phyloP scores from a whole-genome alignment of 2,888 invertebrate species.

The Tetrapedia diversipes region DNA sequence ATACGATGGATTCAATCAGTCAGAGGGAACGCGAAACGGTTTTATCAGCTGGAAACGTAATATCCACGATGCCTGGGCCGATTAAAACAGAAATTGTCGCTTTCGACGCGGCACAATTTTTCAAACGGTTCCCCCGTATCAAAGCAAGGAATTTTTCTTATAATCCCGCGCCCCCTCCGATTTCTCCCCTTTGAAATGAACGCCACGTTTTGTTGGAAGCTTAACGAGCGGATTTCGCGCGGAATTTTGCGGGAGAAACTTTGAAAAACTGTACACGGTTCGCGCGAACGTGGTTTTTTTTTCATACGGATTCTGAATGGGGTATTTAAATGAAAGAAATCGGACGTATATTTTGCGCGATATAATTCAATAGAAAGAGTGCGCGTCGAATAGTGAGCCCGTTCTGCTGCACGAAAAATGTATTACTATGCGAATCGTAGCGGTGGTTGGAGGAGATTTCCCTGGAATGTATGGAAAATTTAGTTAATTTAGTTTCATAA shows the following conservation, averaged over 20 bases:
- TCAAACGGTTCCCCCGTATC: neutral
- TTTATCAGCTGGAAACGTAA: constrained; percentile 25
- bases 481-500: no score
- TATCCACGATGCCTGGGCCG: constrained; percentile 1
- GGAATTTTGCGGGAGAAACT: neutral
- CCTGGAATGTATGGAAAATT: no score
- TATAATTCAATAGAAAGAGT: neutral
- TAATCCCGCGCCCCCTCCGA: neutral
- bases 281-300: neutral
- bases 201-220: neutral
- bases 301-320: neutral
- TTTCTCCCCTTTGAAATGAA: neutral
- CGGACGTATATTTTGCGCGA: neutral
- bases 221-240: neutral
- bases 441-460: no score
- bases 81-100: constrained; percentile 34
- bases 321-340: neutral
- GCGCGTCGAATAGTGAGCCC: no score
- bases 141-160: neutral
- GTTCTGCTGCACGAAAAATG: no score
- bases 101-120: constrained; percentile 17
- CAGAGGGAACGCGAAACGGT: constrained; percentile 36
- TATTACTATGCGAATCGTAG: no score
- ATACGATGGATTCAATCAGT: constrained; percentile 48
- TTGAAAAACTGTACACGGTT: neutral